phyloP scores from a whole-genome alignment of 2,888 invertebrate species.

The Thymelicus sylvestris region DNA sequence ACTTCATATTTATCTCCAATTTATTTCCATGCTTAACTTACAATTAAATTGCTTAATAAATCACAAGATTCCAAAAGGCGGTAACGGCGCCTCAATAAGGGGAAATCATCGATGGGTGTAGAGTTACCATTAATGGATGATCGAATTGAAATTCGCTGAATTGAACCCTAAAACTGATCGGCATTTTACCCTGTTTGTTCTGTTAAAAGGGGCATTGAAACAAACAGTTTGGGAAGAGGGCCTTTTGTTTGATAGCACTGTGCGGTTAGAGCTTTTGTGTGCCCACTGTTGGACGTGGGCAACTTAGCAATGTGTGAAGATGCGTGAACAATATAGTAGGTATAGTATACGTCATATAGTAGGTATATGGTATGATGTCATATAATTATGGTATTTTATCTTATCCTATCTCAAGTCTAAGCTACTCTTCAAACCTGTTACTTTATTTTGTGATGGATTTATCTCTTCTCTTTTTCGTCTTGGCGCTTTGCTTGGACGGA shows the following conservation, averaged over 20 bases:
- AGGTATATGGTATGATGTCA: too few species aligned
- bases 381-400: too few species aligned
- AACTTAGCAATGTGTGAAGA: slow-evolving; percentile 20
- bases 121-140: slow-evolving; percentile 50
- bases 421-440: too few species aligned
- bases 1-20: too few species aligned
- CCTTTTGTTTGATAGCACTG: slow-evolving; percentile 63
- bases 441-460: too few species aligned
- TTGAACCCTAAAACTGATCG: slow-evolving; percentile 49
- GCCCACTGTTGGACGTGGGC: not conserved
- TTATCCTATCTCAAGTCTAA: too few species aligned
- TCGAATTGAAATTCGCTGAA: slow-evolving; percentile 52
- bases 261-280: slow-evolving; percentile 40
- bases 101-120: slow-evolving; percentile 25
- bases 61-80: slow-evolving; percentile 17
- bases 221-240: slow-evolving; percentile 58
- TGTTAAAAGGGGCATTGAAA: slow-evolving; percentile 75
- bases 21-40: not conserved
- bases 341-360: too few species aligned
- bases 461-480: too few species aligned
- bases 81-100: slow-evolving; percentile 26
- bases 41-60: slow-evolving; percentile 32
- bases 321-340: too few species aligned
- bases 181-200: slow-evolving; percentile 74
- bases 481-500: too few species aligned